Conservation (phyloP, 2,113 vertebrate genomes). For the Picathartes gymnocephalus region DNA sequence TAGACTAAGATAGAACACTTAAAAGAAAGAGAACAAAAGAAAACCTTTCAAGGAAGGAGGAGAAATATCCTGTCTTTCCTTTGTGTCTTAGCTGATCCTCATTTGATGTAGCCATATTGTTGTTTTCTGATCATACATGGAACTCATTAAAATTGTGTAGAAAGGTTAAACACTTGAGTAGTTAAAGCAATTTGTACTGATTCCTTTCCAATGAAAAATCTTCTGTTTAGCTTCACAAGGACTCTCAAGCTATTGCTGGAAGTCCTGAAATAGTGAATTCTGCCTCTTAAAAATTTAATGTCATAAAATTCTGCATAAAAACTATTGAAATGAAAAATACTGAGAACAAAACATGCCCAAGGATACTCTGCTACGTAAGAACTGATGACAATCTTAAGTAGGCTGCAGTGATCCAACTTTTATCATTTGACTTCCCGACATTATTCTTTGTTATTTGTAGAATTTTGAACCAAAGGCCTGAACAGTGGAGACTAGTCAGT, state of each 20-base stretch:
- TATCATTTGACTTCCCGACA: not conserved
- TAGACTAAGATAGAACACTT: not conserved
- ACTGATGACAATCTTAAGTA: constrained; percentile 59
- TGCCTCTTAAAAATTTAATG: not conserved
- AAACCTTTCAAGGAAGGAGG: not conserved
- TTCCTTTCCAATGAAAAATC: not conserved
- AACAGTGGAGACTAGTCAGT: not conserved
- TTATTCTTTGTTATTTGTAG: not conserved
- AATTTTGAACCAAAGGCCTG: not conserved
- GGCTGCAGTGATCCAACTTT: constrained; percentile 43
- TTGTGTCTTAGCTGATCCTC: not conserved
- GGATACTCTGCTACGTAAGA: constrained; percentile 37
- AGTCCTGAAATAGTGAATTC: constrained; percentile 13
- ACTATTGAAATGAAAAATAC: not conserved
- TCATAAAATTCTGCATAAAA: not conserved
- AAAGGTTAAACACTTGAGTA: not conserved
- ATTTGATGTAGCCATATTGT: not conserved
- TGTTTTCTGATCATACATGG: not conserved
- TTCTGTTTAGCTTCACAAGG: not conserved
- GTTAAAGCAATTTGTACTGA: not conserved
- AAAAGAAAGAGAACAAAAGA: not conserved
- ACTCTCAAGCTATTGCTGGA: not conserved
- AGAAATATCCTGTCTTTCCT: not conserved
- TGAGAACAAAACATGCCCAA: constrained; percentile 22
- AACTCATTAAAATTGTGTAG: not conserved